Base-by-base conservation (phyloP, 2,888 invertebrate genomes). In the Rhagonycha lutea region DNA sequence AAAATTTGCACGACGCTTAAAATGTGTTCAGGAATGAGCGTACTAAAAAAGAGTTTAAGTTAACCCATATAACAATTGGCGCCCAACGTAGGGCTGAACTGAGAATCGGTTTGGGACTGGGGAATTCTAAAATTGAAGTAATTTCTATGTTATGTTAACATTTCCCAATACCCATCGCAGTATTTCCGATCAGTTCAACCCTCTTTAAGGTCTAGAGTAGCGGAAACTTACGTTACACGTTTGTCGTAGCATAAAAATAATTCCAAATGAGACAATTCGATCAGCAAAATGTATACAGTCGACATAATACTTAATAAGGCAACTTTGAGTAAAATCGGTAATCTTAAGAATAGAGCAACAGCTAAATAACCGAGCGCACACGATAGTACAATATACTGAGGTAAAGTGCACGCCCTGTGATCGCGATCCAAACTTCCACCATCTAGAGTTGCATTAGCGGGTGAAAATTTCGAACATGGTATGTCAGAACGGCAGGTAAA, bases 371-470 rank as follows among this genome's bases (percentile, higher is more conserved):
- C 94, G 80, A 97, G 90, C 72, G 96, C 92, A 83, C 96, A 96
- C 11, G 95, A 95, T 12, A 97, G 88, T 5, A 95, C 93, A 62
- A 97, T 94, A 87, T 97, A 98, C 75, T 96, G 93, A 0, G 97
- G 97, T 73, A 96, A 89, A 0, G 95, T 94, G 83, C 96, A 96
- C 14, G 93, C 93, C 69, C 95, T 90, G 85, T 96, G 96, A 78
- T 94, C 92, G 68, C 88, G 88, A 60, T 86, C 85, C 72, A 82
- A 78, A 5, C 82, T 80, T 29, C 83, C 84, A 11, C 87, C 86
- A 63, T 90, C 87, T 11, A 91, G 85, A 5, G 90, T 91, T 2
- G 89, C 86, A 85, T 91, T 91, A 0, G 87, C 88, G 1, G 91
- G 89, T 1, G 89, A 85, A 81, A 90, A 90, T 12, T 88, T 87